Conservation (phyloP, 2,797 vertebrate species). For the Ptychobarbus kaznakovi region DNA sequence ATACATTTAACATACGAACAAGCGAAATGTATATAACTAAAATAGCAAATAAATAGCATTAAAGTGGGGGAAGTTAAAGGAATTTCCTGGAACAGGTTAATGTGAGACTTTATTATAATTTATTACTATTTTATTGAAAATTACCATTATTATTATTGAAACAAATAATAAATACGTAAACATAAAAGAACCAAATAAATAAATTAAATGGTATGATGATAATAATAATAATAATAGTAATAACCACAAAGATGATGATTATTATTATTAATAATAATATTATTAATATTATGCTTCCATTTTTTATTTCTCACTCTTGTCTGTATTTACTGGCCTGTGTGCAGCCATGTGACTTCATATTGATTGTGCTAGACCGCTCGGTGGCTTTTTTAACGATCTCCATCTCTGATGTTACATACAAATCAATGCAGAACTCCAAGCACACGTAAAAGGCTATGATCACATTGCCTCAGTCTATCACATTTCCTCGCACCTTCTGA, state of each 20-base stretch:
- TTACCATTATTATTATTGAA: not conserved
- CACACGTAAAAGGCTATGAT: constrained; percentile 32
- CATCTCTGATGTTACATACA: constrained; percentile 42
- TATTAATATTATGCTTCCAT: constrained; percentile 40
- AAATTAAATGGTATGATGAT: not conserved
- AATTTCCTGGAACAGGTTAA: not conserved
- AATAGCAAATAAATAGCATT: not conserved
- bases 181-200: not conserved
- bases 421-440: constrained; percentile 7
- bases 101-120: not conserved
- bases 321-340: constrained; percentile 22
- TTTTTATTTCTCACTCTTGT: constrained; percentile 60
- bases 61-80: not conserved
- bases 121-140: not conserved
- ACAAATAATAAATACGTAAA: not conserved
- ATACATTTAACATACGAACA: not conserved
- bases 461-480: constrained; percentile 24
- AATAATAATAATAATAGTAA: constrained; percentile 5
- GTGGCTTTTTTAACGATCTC: constrained; percentile 48
- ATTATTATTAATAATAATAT: constrained; percentile 52
- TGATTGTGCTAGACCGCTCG: constrained; percentile 35
- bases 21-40: not conserved
- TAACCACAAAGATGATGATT: not conserved
- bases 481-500: constrained; percentile 31
- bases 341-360: constrained; percentile 55